phyloP scores from a whole-genome alignment of 1,140 invertebrate genomes.

The Coenobita brevimanus region DNA sequence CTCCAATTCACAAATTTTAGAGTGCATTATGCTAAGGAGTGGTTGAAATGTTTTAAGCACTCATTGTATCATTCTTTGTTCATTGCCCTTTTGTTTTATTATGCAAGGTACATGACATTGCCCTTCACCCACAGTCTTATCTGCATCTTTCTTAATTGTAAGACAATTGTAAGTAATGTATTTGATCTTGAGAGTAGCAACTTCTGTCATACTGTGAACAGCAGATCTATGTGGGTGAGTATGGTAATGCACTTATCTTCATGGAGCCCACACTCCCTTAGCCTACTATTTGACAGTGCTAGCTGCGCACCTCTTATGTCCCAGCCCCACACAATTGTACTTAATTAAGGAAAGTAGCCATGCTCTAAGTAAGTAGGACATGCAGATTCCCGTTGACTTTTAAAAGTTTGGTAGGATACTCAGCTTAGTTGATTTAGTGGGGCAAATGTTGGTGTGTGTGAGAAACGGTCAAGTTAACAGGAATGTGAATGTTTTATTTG shows the following conservation, averaged over 20 bases:
- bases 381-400: conserved; percentile 7
- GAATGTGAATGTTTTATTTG: conserved; percentile 24
- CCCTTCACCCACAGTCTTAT: conserved; percentile 11
- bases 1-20: conserved; percentile 1
- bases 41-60: conserved; percentile 53
- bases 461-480: conserved; percentile 3
- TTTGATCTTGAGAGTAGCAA: no score
- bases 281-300: conserved; percentile 17
- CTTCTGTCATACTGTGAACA: no score
- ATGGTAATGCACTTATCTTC: no score
- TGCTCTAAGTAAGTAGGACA: conserved; percentile 21
- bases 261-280: no score
- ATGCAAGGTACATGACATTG: conserved; percentile 22
- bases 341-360: conserved; percentile 61
- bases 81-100: conserved; percentile 51
- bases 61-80: conserved; percentile 49
- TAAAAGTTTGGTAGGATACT: conserved; percentile 13
- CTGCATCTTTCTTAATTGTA: no score
- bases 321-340: conserved; percentile 50
- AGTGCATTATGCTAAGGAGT: conserved; percentile 55
- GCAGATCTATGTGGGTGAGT: no score
- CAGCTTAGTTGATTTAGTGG: neutral
- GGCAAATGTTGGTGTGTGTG: neutral
- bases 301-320: conserved; percentile 48
- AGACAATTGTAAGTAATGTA: no score